phyloP scores from a whole-genome alignment of 2,888 invertebrate genomes.

The Eustalomyia histrio region DNA sequence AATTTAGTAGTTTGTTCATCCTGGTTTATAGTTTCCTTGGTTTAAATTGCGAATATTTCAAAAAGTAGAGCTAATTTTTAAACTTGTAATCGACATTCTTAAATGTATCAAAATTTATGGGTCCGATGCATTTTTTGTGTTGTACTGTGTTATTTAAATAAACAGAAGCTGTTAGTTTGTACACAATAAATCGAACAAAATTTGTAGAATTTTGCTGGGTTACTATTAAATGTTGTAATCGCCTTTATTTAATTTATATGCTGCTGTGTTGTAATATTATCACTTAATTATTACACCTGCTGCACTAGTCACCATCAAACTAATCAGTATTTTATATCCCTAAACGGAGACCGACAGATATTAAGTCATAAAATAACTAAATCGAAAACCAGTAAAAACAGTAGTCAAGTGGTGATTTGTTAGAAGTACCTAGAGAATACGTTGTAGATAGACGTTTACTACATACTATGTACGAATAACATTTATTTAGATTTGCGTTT shows the following conservation, averaged over 20 bases:
- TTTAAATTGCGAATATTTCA: no score
- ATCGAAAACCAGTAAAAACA: not conserved
- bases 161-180: no score
- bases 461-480: not conserved
- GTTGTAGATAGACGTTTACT: not conserved
- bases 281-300: slow-evolving; percentile 19
- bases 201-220: no score
- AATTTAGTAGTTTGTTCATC: no score
- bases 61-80: no score
- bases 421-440: not conserved
- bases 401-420: not conserved
- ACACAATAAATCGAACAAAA: no score
- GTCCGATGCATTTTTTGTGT: not conserved
- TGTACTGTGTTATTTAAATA: no score
- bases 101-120: no score
- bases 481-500: not conserved
- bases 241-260: slow-evolving; percentile 28
- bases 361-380: slow-evolving; percentile 24
- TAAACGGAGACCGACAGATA: not conserved
- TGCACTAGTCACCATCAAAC: not conserved
- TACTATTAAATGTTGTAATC: not conserved
- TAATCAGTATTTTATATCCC: slow-evolving; percentile 1
- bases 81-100: no score
- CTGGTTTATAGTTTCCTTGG: no score
- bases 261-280: slow-evolving; percentile 17